Percentiles rank a stretch among this genome's conserved stretches.
Conservation (phyloP, 2,888 invertebrate species). For the Hylaea fasciaria region DNA sequence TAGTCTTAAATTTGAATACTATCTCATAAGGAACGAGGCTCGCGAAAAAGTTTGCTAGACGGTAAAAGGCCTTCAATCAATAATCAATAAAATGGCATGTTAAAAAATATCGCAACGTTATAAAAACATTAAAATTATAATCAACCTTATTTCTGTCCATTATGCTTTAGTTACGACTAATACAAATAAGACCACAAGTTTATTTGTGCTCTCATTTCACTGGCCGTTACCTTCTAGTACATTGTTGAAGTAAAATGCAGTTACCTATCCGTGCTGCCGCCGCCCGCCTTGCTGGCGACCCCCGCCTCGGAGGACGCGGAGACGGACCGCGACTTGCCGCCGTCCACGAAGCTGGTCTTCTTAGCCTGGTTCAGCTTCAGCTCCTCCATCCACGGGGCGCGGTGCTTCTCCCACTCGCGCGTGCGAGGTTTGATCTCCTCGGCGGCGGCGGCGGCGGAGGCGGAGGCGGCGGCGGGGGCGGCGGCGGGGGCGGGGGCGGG, state of each 20-base stretch:
- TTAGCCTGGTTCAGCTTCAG: conserved; percentile 91
- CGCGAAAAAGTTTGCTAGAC: no score
- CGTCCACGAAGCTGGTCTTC: conserved; percentile 80
- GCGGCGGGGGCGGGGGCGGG: conserved; percentile 21
- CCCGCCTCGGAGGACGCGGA: conserved; percentile 57
- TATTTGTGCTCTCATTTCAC: no score
- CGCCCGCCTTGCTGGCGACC: conserved; percentile 51
- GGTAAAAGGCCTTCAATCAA: no score
- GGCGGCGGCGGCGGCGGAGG: conserved; percentile 22
- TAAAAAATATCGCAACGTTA: no score
- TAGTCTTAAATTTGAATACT: no score
- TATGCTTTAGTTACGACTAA: no score
- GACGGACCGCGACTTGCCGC: conserved; percentile 65
- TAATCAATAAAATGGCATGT: no score
- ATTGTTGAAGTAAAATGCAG: background rate
- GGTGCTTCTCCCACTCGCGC: conserved; percentile 89
- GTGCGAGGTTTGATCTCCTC: conserved; percentile 86
- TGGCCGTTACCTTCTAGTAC: no score
- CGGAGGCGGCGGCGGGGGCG: conserved; percentile 20
- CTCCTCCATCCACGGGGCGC: conserved; percentile 93
- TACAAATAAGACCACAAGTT: no score
- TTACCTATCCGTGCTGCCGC: conserved; percentile 75
- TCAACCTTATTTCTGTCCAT: no score
- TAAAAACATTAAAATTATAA: no score
- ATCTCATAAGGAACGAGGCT: no score